Percentiles rank a stretch among this genome's conserved stretches.
Conservation (phyloP, 2,113 vertebrate species). For the Ageneiosus marmoratus region DNA sequence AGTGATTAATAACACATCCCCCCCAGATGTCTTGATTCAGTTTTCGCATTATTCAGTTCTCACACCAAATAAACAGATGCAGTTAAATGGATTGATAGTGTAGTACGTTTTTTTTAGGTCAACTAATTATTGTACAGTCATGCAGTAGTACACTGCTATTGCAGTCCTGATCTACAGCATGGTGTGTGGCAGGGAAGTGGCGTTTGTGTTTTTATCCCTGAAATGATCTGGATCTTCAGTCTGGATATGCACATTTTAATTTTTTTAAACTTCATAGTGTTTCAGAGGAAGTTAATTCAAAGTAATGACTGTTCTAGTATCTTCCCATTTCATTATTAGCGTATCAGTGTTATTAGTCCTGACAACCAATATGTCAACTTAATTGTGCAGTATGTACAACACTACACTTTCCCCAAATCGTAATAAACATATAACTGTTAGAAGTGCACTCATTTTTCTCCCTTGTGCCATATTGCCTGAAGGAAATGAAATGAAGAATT, state of each 20-base stretch:
- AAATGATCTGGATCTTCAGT: not conserved
- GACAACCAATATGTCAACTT: constrained; percentile 22
- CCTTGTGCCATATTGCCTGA: constrained; percentile 13
- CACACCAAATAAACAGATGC: constrained; percentile 8
- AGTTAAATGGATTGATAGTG: not conserved
- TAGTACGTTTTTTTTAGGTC: not conserved
- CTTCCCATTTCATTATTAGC: constrained; percentile 13
- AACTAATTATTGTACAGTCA: not conserved
- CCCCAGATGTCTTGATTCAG: constrained; percentile 32
- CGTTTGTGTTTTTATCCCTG: constrained; percentile 8
- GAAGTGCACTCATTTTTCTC: constrained; percentile 20
- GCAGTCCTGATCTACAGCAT: not conserved
- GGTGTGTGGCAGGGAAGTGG: not conserved
- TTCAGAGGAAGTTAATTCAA: not conserved
- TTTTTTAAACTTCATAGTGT: not conserved
- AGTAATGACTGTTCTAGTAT: constrained; percentile 4
- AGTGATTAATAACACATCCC: not conserved
- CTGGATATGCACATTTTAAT: not conserved
- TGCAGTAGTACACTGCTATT: not conserved
- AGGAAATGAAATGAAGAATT: constrained; percentile 42
- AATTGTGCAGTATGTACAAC: constrained; percentile 22
- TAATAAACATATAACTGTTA: constrained; percentile 16
- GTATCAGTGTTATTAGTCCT: constrained; percentile 43
- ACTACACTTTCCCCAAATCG: constrained; percentile 13
- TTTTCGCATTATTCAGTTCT: not conserved